Conservation (phyloP, 2,113 vertebrate species). For the Psilopsiagon aurifrons region DNA sequence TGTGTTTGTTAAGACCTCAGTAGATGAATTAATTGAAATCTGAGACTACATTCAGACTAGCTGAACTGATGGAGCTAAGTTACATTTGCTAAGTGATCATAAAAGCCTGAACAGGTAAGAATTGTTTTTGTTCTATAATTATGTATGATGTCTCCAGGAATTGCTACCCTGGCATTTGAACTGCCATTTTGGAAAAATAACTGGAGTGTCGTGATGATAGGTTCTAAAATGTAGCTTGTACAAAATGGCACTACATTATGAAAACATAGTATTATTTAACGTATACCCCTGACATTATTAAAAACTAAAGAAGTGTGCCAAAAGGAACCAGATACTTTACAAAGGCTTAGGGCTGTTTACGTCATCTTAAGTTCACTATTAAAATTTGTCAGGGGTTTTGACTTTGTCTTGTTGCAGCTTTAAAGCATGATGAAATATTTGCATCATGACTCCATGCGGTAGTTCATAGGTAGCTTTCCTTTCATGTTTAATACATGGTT, state of each 20-base stretch:
- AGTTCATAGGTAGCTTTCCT: background rate
- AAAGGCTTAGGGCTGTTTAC: background rate
- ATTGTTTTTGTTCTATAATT: rapidly evolving
- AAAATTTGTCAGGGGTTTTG: background rate
- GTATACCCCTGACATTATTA: background rate
- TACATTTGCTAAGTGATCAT: background rate
- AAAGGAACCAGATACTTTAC: background rate
- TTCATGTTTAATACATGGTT: background rate
- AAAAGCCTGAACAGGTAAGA: background rate
- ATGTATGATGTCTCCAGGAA: background rate
- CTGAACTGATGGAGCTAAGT: background rate
- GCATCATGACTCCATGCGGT: background rate
- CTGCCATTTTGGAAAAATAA: background rate
- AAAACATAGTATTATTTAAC: background rate
- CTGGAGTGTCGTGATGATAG: background rate
- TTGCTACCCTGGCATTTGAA: background rate
- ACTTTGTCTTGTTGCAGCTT: background rate
- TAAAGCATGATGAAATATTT: background rate
- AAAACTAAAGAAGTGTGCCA: background rate
- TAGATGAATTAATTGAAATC: background rate
- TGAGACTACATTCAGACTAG: background rate
- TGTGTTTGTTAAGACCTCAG: background rate
- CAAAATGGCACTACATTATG: background rate
- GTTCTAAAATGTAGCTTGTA: background rate
- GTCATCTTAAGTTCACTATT: background rate